Evolutionary conservation across 2,113 vertebrate genomes (phyloP).

Genomic region (Bolborhynchus lineola): DNA sequence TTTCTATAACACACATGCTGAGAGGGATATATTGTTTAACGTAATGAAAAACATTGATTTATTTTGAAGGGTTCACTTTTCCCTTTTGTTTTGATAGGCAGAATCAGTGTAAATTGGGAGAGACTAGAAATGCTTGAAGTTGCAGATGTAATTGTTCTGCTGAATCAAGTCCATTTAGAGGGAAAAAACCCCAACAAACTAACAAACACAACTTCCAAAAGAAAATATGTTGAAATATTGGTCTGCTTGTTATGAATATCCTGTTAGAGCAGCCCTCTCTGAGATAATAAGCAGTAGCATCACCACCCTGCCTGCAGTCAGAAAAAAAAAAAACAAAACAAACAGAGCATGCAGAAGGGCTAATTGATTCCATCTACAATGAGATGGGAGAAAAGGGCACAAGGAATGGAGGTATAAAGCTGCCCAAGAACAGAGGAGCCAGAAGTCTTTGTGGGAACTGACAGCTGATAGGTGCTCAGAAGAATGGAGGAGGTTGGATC

Average conservation of each 20-base stretch:
- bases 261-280: neutral
- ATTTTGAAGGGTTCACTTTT: neutral
- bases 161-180: neutral
- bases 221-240: neutral
- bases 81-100: neutral
- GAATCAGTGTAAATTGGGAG: neutral
- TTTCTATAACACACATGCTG: neutral
- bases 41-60: neutral
- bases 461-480: neutral
- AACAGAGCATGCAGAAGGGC: neutral
- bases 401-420: neutral
- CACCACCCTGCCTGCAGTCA: neutral
- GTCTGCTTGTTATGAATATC: neutral
- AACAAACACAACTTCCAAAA: neutral
- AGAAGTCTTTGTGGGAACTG: neutral
- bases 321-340: neutral
- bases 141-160: neutral
- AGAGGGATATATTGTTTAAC: neutral
- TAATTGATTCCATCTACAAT: neutral
- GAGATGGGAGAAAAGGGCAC: neutral
- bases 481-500: neutral
- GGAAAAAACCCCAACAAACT: neutral
- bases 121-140: neutral
- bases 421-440: neutral
- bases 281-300: neutral